phyloP scores from a whole-genome alignment of 2,797 vertebrate species.

The Molossus alvarezi region DNA sequence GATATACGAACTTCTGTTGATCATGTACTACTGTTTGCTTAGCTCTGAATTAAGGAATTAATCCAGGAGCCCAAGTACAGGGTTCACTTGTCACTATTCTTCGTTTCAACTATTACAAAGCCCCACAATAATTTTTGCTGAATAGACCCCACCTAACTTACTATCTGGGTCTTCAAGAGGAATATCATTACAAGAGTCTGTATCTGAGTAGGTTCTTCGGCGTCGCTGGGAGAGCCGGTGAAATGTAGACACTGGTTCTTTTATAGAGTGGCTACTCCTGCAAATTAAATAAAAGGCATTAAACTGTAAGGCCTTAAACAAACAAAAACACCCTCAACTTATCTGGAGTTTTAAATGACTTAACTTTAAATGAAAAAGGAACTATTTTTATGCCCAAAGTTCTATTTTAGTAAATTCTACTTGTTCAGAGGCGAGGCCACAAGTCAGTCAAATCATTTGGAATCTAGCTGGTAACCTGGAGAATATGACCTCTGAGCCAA shows the following conservation, averaged over 20 bases:
- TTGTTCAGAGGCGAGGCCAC: not conserved
- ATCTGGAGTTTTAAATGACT: slow-evolving; percentile 54
- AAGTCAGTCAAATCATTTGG: not conserved
- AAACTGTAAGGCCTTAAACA: slow-evolving; percentile 11
- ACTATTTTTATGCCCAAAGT: not conserved
- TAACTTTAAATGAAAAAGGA: slow-evolving; percentile 65
- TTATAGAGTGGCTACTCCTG: slow-evolving; percentile 91
- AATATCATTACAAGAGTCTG: slow-evolving; percentile 91
- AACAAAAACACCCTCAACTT: slow-evolving; percentile 45
- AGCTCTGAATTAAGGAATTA: slow-evolving; percentile 65
- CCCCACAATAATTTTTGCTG: not conserved
- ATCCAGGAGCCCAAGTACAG: slow-evolving; percentile 6
- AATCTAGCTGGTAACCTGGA: slow-evolving; percentile 6
- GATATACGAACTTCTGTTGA: not conserved
- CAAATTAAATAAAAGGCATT: slow-evolving; percentile 82
- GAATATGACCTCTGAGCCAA: not conserved
- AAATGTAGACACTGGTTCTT: slow-evolving; percentile 89
- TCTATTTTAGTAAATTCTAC: not conserved
- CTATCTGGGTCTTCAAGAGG: slow-evolving; percentile 92
- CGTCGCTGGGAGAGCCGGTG: slow-evolving; percentile 90
- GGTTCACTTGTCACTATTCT: slow-evolving; percentile 3
- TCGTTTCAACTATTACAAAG: slow-evolving; percentile 42
- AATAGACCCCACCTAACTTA: slow-evolving; percentile 88
- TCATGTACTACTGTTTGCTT: not conserved
- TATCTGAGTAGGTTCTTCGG: slow-evolving; percentile 92